phyloP scores from a whole-genome alignment of 2,888 invertebrate genomes.

The Epicampocera succincta region DNA sequence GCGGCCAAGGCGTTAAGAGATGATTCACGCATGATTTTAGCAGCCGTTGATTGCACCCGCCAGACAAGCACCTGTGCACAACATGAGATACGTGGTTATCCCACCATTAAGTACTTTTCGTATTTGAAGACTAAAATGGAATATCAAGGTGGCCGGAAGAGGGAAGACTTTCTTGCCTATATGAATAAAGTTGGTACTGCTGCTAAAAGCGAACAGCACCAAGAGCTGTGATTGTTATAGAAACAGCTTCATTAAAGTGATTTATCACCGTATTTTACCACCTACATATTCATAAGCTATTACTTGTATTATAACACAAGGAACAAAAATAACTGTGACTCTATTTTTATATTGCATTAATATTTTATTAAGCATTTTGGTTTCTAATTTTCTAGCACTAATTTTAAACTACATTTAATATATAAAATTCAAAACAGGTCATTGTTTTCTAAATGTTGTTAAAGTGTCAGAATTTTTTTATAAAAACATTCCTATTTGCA shows the following conservation, averaged over 20 bases:
- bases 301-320: slow-evolving; percentile 30
- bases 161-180: slow-evolving; percentile 81
- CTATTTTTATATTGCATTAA: slow-evolving; percentile 57
- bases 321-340: slow-evolving; percentile 45
- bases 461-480: slow-evolving; percentile 8
- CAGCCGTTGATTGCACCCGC: slow-evolving; percentile 91
- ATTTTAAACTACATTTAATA: neutral
- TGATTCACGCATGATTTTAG: slow-evolving; percentile 89
- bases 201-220: slow-evolving; percentile 52
- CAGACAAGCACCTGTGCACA: slow-evolving; percentile 85
- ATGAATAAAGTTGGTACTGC: slow-evolving; percentile 72
- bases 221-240: slow-evolving; percentile 66
- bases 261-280: slow-evolving; percentile 9
- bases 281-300: slow-evolving; percentile 22
- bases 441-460: slow-evolving; percentile 41
- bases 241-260: too few relatives aligned
- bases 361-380: slow-evolving; percentile 21
- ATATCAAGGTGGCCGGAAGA: slow-evolving; percentile 89
- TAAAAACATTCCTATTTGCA: slow-evolving; percentile 31
- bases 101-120: slow-evolving; percentile 93
- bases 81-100: slow-evolving; percentile 91
- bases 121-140: slow-evolving; percentile 87
- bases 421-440: slow-evolving; percentile 31
- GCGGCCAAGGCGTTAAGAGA: slow-evolving; percentile 90
- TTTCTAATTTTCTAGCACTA: slow-evolving; percentile 1